Percentiles rank a stretch among this genome's conserved stretches.
phyloP scores from a whole-genome alignment of 2,797 vertebrate species.

The Leptatherina wallacei region DNA sequence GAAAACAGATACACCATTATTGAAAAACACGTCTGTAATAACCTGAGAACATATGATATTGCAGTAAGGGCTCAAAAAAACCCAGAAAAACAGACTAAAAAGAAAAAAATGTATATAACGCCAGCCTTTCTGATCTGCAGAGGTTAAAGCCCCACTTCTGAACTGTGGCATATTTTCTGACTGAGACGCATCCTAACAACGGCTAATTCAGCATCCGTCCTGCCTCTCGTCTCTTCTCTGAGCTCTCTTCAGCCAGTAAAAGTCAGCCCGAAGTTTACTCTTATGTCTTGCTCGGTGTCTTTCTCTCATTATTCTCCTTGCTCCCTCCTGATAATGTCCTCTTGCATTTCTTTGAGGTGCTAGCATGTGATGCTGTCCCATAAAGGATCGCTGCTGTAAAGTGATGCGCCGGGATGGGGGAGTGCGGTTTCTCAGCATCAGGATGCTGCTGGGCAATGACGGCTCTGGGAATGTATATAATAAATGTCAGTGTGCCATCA shows the following conservation, averaged over 20 bases:
- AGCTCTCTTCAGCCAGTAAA: not conserved
- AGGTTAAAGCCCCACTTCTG: too few species aligned
- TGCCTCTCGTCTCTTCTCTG: not conserved
- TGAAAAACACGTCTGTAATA: not conserved
- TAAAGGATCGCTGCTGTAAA: not conserved
- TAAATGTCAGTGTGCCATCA: not conserved
- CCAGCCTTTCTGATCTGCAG: too few species aligned
- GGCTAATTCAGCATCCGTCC: not conserved
- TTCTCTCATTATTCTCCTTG: too few species aligned
- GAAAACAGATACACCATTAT: slow-evolving; percentile 2
- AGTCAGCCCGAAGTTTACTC: not conserved
- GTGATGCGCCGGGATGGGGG: too few species aligned
- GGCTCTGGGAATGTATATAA: not conserved
- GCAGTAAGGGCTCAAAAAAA: not conserved
- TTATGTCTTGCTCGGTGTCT: too few species aligned
- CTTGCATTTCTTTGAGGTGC: not conserved
- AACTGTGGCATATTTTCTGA: too few species aligned
- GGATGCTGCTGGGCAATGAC: not conserved
- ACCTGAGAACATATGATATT: not conserved
- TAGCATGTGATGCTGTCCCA: not conserved
- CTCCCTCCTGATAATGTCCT: too few species aligned
- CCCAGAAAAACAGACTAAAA: not conserved
- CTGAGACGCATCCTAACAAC: too few species aligned
- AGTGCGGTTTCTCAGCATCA: too few species aligned
- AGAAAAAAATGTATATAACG: too few species aligned